Conservation (phyloP, 2,113 vertebrate genomes). For the Hirundichthys speculiger region DNA sequence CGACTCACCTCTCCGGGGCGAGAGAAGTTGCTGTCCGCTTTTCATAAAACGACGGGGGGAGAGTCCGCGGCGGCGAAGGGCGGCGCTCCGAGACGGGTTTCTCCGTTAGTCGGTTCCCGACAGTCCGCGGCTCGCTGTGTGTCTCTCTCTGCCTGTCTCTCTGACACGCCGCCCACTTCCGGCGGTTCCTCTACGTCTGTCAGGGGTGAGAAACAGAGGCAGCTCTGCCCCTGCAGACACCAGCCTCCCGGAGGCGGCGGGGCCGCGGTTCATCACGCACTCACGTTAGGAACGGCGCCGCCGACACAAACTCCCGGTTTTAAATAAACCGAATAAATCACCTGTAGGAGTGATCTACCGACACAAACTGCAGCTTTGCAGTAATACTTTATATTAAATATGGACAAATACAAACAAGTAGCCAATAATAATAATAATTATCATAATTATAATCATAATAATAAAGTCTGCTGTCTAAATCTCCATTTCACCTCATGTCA, state of each 20-base stretch:
- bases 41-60: slow-evolving; percentile 63
- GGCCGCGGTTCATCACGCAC: background rate
- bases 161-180: slow-evolving; percentile 76
- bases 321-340: background rate
- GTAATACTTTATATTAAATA: no score
- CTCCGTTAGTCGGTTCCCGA: slow-evolving; percentile 57
- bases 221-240: slow-evolving; percentile 1
- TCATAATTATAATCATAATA: no score
- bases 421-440: no score
- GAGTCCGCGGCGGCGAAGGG: slow-evolving; percentile 47
- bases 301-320: no score
- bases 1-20: slow-evolving; percentile 67
- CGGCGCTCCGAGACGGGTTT: slow-evolving; percentile 52
- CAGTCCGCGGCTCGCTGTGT: slow-evolving; percentile 55
- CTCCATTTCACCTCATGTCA: background rate
- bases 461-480: no score
- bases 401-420: no score
- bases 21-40: slow-evolving; percentile 52
- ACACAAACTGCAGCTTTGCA: no score
- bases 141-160: slow-evolving; percentile 38
- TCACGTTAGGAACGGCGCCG: background rate
- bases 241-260: background rate
- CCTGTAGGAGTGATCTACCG: background rate
- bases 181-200: slow-evolving; percentile 47
- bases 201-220: slow-evolving; percentile 8